Base-by-base conservation (phyloP, 2,797 vertebrate genomes). In the Varecia variegata region DNA sequence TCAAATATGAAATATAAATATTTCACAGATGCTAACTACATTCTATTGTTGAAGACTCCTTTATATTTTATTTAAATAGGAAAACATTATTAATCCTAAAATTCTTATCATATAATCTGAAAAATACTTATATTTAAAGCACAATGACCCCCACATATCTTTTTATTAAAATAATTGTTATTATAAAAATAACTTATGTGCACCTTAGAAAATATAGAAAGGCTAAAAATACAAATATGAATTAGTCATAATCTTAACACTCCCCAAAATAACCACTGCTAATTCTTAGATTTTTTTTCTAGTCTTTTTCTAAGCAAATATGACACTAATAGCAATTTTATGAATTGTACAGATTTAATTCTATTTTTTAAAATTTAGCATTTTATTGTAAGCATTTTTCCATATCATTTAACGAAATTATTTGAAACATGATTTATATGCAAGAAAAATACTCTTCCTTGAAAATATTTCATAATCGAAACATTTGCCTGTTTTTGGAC, bases 251-350 rank as follows among this genome's bases (percentile, higher is more conserved):
- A 80, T 71, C 45, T 83, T 32, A 71, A 52, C 35, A 62, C 21
- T 70, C 30, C 32, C 62, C 74, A 70, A 73, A 88, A 82, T 86
- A 86, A 86, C 45, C n/a, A 38, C 35, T 88, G 17, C 7, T 38
- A 81, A 86, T 35, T 93, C n/a, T 70, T 92, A 76, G 12, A 5
- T 82, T 45, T 88, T 95, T 96, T 83, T 35, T 74, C n/a, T 11
- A 62, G 15, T 84, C 30, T 88, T 88, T 89, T 88, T 84, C 71
- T 70, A 79, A 95, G 18, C 35, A 83, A 56, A 77, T 56, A 40
- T 18, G 27, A 11, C 32, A 47, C 45, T 58, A n/a, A 80, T 38
- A 89, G 3, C 56, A 83, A 20, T 68, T 47, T 45, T 40, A 35
- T 92, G 77, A 40, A 67, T 50, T 27, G 21, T 12, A 43, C 7